Conservation (phyloP, 2,888 invertebrate genomes). For the Xanthia icteritia region DNA sequence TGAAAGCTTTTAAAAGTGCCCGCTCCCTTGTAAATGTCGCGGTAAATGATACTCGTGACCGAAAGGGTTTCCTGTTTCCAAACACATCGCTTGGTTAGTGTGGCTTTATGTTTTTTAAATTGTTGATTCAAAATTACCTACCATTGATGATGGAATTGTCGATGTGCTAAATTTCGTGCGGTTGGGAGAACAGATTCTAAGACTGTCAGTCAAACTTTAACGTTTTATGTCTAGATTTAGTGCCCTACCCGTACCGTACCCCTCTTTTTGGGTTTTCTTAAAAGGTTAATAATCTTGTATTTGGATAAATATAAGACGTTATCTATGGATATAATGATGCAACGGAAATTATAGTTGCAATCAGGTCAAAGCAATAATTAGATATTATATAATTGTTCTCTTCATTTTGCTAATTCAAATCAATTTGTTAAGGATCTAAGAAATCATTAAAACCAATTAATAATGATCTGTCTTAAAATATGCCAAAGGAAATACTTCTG, state of each 20-base stretch:
- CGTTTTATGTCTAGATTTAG: background rate
- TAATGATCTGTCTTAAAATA: conserved; percentile 33
- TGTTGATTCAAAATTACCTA: conserved; percentile 23
- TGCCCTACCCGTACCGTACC: too few species aligned
- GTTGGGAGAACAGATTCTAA: background rate
- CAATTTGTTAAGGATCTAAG: conserved; percentile 23
- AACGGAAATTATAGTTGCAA: background rate
- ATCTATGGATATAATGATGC: background rate
- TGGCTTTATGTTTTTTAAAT: background rate
- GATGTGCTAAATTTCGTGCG: background rate
- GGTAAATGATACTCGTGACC: conserved; percentile 53
- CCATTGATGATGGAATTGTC: background rate
- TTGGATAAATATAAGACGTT: background rate
- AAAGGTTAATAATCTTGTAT: background rate
- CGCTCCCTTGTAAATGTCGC: conserved; percentile 43
- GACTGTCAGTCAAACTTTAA: background rate
- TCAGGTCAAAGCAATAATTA: conserved; percentile 15
- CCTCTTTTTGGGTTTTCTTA: background rate
- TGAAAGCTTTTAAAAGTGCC: conserved; percentile 53
- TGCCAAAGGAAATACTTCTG: conserved; percentile 15
- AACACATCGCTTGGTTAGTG: conserved; percentile 14
- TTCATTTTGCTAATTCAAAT: conserved; percentile 11
- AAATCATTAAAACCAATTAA: conserved; percentile 32
- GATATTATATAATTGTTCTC: conserved; percentile 3
- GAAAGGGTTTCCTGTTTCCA: conserved; percentile 50